Evolutionary conservation across 2,888 invertebrate genomes (phyloP), one percentile per base, ranked within the genome.

Genomic region (Thelaira solivaga): DNA sequence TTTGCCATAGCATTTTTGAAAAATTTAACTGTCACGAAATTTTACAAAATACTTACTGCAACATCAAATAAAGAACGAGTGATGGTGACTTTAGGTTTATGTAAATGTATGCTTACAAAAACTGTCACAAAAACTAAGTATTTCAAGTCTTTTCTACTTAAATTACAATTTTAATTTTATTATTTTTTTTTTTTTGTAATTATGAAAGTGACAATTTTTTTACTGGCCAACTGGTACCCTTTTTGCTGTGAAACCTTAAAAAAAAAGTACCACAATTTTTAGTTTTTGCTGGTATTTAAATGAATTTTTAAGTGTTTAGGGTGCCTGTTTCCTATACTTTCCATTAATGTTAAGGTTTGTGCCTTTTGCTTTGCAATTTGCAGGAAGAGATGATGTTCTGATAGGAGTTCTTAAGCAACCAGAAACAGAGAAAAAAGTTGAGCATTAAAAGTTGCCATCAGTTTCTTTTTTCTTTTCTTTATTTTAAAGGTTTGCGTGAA

Each of bases 401-500:
- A 73, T 78, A 80, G 26, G 69, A 81, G 22, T 55, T 55, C 31
- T n/a, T n/a, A 31, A 34, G 24, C 43, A 26, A 47, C 10, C 10
- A 67, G 13, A 45, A 68, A 18, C 26, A 39, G 29, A 59, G 0
- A 82, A 83, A 83, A 84, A 84, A 84, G 86, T 84, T 83, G 85
- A 84, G 83, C 84, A 83, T 83, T 86, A 86, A 86, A 87, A 86
- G 85, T 84, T 84, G 83, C 85, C 86, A 86, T 86, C 85, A 85
- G 85, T 61, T 51, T 24, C 53, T 1, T 13, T 13, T 7, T 34
- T 22, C 45, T 61, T 1, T 13, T 13, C 13, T 34, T 22, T 61
- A 45, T 53, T 51, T 59, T 77, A 18, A 53, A 69, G 69, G 55
- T 74, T 78, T 74, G 78, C 78, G 78, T 78, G 69, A 78, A 71